These are phyloP conservation scores for Lasius platythorax DNA, from an alignment of 2,888 invertebrate species.

Conservation along the genomic window DNA sequence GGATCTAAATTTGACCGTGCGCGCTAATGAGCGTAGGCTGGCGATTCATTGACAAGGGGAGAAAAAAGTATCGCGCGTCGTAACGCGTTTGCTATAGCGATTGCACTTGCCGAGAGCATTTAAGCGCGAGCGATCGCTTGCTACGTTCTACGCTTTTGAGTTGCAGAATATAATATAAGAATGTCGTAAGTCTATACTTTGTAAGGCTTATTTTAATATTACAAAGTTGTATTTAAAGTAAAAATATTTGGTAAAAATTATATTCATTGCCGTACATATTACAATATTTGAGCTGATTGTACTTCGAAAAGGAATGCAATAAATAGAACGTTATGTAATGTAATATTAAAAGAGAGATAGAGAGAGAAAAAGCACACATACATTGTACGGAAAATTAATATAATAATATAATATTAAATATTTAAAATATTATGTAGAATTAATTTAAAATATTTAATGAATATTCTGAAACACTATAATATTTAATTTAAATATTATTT, in stretches of 20 bases:
- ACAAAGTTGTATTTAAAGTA: background rate
- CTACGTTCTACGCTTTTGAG: background rate
- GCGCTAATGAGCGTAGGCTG: constrained; percentile 51
- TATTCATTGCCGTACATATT: background rate
- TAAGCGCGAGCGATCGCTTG: constrained; percentile 8
- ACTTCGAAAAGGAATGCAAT: background rate
- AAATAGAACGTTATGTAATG: background rate
- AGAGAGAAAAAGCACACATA: background rate
- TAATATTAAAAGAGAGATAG: background rate
- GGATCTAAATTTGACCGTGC: constrained; percentile 51
- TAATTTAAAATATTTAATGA: background rate
- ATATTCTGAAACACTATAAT: background rate
- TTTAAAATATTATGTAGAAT: background rate
- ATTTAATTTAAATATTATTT: background rate
- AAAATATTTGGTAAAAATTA: background rate
- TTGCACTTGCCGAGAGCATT: constrained; percentile 14
- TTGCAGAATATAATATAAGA: background rate
- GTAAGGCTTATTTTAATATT: background rate
- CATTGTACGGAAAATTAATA: background rate
- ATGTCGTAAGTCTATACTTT: background rate
- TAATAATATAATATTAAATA: background rate
- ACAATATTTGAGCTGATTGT: background rate
- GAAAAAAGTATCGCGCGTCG: constrained; percentile 44
- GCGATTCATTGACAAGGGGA: constrained; percentile 29
- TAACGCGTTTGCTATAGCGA: constrained; percentile 35